These are phyloP conservation scores for Hemaris fuciformis DNA, from an alignment of 2,888 invertebrate genomes.

Conservation along the genomic window DNA sequence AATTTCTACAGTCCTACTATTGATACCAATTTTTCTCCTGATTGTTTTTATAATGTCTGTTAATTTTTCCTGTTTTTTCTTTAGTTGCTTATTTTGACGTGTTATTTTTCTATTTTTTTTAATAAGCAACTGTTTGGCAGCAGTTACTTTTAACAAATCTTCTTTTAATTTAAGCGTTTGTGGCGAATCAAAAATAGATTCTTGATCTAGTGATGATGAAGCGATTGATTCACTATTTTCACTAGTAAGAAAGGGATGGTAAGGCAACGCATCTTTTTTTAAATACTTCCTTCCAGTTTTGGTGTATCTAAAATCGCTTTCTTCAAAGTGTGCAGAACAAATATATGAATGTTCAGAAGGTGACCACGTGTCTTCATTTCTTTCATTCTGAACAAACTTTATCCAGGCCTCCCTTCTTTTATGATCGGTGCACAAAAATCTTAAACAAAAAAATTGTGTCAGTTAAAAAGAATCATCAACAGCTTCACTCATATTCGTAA, in stretches of 20 bases:
- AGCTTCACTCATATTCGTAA: neutral
- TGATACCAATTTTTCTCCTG: neutral
- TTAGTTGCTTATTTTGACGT: neutral
- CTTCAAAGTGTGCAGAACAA: conserved; percentile 30
- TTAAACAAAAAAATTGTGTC: neutral
- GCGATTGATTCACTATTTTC: neutral
- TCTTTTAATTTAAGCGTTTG: conserved; percentile 4
- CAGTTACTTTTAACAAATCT: neutral
- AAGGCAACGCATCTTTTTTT: neutral
- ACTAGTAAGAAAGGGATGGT: neutral
- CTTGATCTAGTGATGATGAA: neutral
- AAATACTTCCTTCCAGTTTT: neutral
- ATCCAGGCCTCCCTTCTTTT: conserved; percentile 30
- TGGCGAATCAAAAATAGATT: neutral
- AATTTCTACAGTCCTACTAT: neutral
- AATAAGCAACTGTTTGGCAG: neutral
- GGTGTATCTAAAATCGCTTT: conserved; percentile 13
- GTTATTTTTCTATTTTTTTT: neutral
- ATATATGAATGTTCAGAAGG: conserved; percentile 23
- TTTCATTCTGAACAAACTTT: conserved; percentile 30
- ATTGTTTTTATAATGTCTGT: neutral
- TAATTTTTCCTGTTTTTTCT: neutral
- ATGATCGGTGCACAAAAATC: conserved; percentile 22
- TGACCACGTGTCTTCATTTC: conserved; percentile 29
- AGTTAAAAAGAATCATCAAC: too few relatives aligned